Evolutionary conservation across 2,113 vertebrate species (phyloP), one percentile per base, ranked within the genome.

Genomic region (Madoqua kirkii): DNA sequence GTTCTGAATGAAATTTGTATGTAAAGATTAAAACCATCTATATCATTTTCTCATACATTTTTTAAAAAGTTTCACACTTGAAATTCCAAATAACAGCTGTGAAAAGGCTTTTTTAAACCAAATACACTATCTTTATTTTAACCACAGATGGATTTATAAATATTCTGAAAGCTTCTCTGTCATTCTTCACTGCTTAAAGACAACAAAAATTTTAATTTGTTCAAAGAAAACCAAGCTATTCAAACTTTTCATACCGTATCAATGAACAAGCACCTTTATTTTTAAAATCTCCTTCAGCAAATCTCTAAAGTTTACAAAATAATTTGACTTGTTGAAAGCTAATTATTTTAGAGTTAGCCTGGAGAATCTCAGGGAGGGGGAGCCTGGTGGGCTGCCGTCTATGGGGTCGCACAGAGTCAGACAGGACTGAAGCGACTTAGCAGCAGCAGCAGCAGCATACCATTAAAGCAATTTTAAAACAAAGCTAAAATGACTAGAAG

Each of bases 251-350:
- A 96, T 52, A 33, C 10, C 71, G 43, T 64, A 48, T 55, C 50
- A 76, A 7, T 45, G 54, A 83, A 36, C 14, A 52, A 45, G 12
- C 27, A 89, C 74, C 94, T 83, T 67, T 40, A 54, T 82, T 67
- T 97, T 43, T 29, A 64, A 81, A 90, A 82, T 89, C 86, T 25
- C 45, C 43, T 43, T 74, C 9, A 62, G 36, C 25, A 95, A 87
- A 95, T 87, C 29, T 95, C 71, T 93, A 78, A 88, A 52, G 27
- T 87, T 95, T 27, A 96, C 85, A 92, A 93, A 85, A 85, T 64
- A 91, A 71, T 6, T 74, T 54, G 29, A 82, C 45, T 92, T 92
- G 55, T 2, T 87, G 40, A 92, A 92, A 85, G 8, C 23, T 59
- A 52, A 94, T 64, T 85, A 78, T 85, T 87, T 79, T 81, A n/a